phyloP scores from a whole-genome alignment of 2,797 vertebrate genomes.

The Phataginus tetradactyla region DNA sequence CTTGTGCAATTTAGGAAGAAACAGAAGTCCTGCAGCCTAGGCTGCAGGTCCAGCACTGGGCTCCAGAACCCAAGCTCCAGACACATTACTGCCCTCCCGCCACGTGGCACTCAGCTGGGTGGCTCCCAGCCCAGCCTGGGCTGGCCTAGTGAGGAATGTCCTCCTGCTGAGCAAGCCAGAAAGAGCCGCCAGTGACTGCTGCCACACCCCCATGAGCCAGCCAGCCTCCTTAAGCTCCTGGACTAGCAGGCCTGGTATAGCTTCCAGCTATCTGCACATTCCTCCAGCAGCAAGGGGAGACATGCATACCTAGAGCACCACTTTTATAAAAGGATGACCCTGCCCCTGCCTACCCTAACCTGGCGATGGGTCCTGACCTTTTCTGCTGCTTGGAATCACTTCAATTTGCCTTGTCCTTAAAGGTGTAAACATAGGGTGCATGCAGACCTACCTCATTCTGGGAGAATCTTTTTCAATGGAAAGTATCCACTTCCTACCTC shows the following conservation, averaged over 20 bases:
- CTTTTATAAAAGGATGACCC: not conserved
- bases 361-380: not conserved
- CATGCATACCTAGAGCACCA: not conserved
- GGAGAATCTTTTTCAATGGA: not conserved
- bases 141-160: slow-evolving; percentile 60
- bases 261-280: not conserved
- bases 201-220: not conserved
- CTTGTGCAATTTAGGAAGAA: not conserved
- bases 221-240: not conserved
- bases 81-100: not conserved
- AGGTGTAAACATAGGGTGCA: not conserved
- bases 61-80: not conserved
- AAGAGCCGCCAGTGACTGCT: not conserved
- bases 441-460: not conserved
- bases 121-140: slow-evolving; percentile 32
- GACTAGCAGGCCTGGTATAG: not conserved
- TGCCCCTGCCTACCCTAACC: too few relatives aligned
- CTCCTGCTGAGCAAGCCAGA: slow-evolving; percentile 48
- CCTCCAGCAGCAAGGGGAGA: not conserved
- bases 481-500: not conserved
- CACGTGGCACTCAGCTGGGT: slow-evolving; percentile 18
- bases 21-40: not conserved
- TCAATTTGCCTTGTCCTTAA: not conserved
- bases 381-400: not conserved
- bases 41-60: not conserved